These are phyloP conservation scores for Axea sp. DNA, from an alignment of 2,888 invertebrate genomes.

Conservation along the genomic window DNA sequence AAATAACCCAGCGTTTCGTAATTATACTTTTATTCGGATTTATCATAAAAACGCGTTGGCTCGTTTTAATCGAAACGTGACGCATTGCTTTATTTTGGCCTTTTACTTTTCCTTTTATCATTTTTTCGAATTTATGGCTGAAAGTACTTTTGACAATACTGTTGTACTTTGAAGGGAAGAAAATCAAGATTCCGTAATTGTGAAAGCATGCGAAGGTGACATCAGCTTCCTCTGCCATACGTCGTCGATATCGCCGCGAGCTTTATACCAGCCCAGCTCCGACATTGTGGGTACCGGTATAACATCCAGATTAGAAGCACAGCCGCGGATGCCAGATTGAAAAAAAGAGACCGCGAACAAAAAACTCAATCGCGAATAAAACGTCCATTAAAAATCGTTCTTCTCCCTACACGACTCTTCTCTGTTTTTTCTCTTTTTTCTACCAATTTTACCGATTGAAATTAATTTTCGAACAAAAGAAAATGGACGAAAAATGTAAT, in stretches of 20 bases:
- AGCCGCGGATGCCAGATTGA: constrained; percentile 14
- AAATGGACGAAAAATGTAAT: too few species aligned
- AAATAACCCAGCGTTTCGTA: too few species aligned
- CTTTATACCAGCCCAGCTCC: constrained; percentile 10
- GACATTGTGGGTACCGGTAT: constrained; percentile 23
- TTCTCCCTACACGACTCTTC: too few species aligned
- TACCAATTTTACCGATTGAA: too few species aligned
- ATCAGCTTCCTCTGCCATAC: constrained; percentile 6
- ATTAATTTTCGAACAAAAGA: too few species aligned
- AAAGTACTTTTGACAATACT: constrained; percentile 2
- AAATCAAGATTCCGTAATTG: constrained; percentile 11
- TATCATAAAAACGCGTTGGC: too few species aligned
- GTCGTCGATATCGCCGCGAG: constrained; percentile 29
- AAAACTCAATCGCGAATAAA: constrained; percentile 8
- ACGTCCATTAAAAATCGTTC: constrained; percentile 4
- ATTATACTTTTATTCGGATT: too few species aligned
- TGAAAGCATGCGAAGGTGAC: constrained; percentile 23
- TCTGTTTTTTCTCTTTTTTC: not conserved
- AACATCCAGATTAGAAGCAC: constrained; percentile 24
- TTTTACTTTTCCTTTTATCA: too few species aligned
- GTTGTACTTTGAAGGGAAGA: not conserved
- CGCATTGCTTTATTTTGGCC: too few species aligned
- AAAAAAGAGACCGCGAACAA: not conserved
- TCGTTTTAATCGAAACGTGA: too few species aligned
- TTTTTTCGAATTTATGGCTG: not conserved